Evolutionary conservation across 2,888 invertebrate genomes (phyloP), one percentile per base, ranked within the genome.

Genomic region (Habroteleia sp.): DNA sequence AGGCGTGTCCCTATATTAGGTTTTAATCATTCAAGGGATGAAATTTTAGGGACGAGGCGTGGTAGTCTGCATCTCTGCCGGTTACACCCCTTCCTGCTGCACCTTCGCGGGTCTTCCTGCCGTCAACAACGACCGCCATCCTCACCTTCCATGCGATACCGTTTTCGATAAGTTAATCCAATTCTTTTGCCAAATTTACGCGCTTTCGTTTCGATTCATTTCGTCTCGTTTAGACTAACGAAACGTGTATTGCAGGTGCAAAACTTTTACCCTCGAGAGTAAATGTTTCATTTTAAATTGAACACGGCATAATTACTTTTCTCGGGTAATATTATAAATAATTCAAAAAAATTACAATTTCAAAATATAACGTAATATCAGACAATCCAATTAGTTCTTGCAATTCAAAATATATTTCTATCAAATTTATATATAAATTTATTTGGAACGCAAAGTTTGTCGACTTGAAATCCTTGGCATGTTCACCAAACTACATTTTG

Each of bases 1-100:
- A 84, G 88, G 88, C 88, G 88, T 88, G 87, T 86, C 87, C 79
- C 81, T 84, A 84, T 87, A 88, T 88, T 88, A 88, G 85, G 86
- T 87, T 88, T 88, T 88, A 88, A 88, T 88, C 87, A 87, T 88
- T 88, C 86, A 86, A 78, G 80, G 79, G 79, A 86, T 86, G 87
- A 87, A 87, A 85, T 87, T 87, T 87, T 84, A 81, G 87, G 84
- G 80, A 82, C 82, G 84, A 76, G 88, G 88, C 88, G 88, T 88
- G 88, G 87, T 87, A 86, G 87, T 87, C 87, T 87, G 87, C 83
- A 81, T 75, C 83, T 83, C 86, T 86, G 75, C 85, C 87, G 88
- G 88, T 80, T 75, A 83, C 87, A 87, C 86, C 87, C 84, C 83
- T 86, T 88, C 85, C 87, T 85, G 85, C 77, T 79, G 81, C 77